A percentile compares a stretch with the other conserved stretches of the same genome.
phyloP scores from a whole-genome alignment of 2,797 vertebrate species.

The Apogon talboti region DNA sequence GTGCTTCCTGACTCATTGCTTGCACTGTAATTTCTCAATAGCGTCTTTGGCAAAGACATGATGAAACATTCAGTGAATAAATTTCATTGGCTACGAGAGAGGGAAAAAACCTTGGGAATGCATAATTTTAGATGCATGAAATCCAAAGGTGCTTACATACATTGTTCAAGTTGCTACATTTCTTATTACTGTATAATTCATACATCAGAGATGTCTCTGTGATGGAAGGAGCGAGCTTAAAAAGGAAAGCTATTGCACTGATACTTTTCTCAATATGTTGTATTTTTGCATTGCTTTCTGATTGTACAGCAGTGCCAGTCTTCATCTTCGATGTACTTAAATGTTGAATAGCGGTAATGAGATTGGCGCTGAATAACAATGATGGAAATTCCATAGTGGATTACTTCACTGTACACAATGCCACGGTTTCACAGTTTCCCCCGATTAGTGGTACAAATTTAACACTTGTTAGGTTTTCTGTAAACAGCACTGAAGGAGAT shows the following conservation, averaged over 20 bases:
- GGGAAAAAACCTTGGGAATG: constrained; percentile 42
- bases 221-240: constrained; percentile 61
- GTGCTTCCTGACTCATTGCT: constrained; percentile 69
- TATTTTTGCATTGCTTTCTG: constrained; percentile 52
- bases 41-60: constrained; percentile 58
- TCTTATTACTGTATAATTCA: constrained; percentile 76
- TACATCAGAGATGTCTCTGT: constrained; percentile 59
- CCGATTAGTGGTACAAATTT: constrained; percentile 79
- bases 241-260: constrained; percentile 63
- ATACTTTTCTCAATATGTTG: constrained; percentile 34
- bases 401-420: constrained; percentile 71
- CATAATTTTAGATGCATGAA: constrained; percentile 77
- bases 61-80: constrained; percentile 70
- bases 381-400: constrained; percentile 73
- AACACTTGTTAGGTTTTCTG: constrained; percentile 76
- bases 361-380: constrained; percentile 78
- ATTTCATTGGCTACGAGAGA: constrained; percentile 59
- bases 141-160: constrained; percentile 74
- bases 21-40: constrained; percentile 74
- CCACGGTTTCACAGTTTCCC: constrained; percentile 67
- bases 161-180: constrained; percentile 66
- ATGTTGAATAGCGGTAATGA: constrained; percentile 78
- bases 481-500: constrained; percentile 66
- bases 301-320: constrained; percentile 54
- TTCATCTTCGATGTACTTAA: constrained; percentile 61